A percentile compares a stretch with the other conserved stretches of the same genome.
Evolutionary conservation across 2,888 invertebrate genomes (phyloP).

Genomic region (Serrognathus titanus): DNA sequence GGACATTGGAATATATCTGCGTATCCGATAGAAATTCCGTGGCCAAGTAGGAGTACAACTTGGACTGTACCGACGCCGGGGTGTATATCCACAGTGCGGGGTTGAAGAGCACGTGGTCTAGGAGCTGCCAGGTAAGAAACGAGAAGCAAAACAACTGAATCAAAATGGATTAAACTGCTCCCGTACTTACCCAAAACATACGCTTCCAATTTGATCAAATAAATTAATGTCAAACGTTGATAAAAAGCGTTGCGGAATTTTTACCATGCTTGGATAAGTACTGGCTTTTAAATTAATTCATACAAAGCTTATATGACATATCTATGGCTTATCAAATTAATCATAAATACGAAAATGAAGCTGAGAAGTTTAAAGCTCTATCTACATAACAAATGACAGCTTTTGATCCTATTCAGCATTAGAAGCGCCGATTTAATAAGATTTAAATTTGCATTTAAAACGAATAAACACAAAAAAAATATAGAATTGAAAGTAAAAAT

Average conservation of each 20-base stretch:
- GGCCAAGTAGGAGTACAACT: constrained; percentile 95
- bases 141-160: constrained; percentile 86
- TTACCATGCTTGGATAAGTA: constrained; percentile 48
- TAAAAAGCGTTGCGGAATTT: constrained; percentile 10
- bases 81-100: constrained; percentile 99
- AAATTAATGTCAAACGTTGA: not conserved
- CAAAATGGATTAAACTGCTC: constrained; percentile 60
- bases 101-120: constrained; percentile 99
- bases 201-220: not conserved
- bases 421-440: no score
- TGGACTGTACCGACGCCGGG: constrained; percentile 90
- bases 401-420: no score
- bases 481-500: no score
- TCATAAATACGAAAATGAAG: no score
- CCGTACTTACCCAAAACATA: constrained; percentile 51
- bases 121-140: constrained; percentile 89
- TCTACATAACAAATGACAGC: no score
- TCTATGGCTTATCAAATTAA: not conserved
- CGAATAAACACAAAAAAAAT: no score
- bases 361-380: no score
- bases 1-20: constrained; percentile 94
- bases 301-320: not conserved
- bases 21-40: constrained; percentile 98
- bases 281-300: constrained; percentile 31
- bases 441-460: no score